These are phyloP conservation scores for Apis dorsata DNA, from an alignment of 1,140 invertebrate genomes.

Conservation along the genomic window DNA sequence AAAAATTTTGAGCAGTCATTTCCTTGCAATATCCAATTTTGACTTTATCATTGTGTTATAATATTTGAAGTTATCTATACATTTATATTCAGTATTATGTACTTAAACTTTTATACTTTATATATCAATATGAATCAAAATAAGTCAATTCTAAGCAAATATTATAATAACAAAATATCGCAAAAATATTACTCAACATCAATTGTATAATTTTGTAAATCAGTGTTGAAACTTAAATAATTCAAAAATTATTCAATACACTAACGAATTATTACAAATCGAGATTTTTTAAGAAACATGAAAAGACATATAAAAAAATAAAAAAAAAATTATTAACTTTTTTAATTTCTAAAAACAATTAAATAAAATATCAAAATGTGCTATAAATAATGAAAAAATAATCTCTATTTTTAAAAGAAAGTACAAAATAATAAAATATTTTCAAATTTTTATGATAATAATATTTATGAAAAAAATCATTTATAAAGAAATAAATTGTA, in stretches of 20 bases:
- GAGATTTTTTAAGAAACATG: not conserved
- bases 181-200: not conserved
- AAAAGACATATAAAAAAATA: not conserved
- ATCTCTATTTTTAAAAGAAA: too few species aligned
- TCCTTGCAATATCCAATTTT: not conserved
- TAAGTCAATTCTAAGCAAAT: not conserved
- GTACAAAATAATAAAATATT: too few species aligned
- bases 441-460: too few species aligned
- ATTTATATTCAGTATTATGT: not conserved
- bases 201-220: not conserved
- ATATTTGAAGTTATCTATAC: not conserved
- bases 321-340: not conserved
- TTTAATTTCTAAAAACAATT: too few species aligned
- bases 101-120: not conserved
- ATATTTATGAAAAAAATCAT: too few species aligned
- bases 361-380: too few species aligned
- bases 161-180: not conserved
- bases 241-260: not conserved
- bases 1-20: not conserved
- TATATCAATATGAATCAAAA: not conserved
- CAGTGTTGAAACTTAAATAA: not conserved
- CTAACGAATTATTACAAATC: not conserved
- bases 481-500: too few species aligned
- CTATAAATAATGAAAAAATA: not conserved
- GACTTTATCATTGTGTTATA: not conserved